These are phyloP conservation scores for Cheilosia vulpina DNA, from an alignment of 2,888 invertebrate species.

Conservation along the genomic window DNA sequence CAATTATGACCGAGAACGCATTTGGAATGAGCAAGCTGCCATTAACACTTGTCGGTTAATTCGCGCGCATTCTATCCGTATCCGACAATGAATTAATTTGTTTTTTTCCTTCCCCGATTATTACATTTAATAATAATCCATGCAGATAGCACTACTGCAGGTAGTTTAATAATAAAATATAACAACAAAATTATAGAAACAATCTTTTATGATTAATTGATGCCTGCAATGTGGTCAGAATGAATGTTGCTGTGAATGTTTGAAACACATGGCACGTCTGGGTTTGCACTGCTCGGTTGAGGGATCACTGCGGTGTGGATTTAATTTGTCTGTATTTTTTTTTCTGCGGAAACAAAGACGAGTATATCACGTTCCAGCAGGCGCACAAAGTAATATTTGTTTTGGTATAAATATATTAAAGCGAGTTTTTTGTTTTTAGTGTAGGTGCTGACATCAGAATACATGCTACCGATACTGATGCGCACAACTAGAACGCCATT, in stretches of 20 bases:
- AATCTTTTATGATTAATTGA: constrained; percentile 59
- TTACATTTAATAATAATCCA: constrained; percentile 56
- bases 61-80: constrained; percentile 56
- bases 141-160: constrained; percentile 1
- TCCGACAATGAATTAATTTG: constrained; percentile 51
- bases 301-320: constrained; percentile 21
- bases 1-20: not conserved
- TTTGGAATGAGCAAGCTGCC: constrained; percentile 46
- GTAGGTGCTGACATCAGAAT: too few relatives aligned
- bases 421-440: too few relatives aligned
- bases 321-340: not conserved
- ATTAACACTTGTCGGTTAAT: constrained; percentile 64
- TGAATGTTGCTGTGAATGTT: constrained; percentile 16
- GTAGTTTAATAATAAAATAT: not conserved
- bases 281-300: constrained; percentile 21
- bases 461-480: too few relatives aligned
- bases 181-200: constrained; percentile 4
- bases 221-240: constrained; percentile 53
- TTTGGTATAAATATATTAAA: too few relatives aligned
- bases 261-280: constrained; percentile 33
- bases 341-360: not conserved
- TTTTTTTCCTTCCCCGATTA: constrained; percentile 37
- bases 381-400: not conserved
- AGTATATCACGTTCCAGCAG: not conserved
- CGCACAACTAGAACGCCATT: too few relatives aligned